phyloP scores from a whole-genome alignment of 2,797 vertebrate genomes.

The Hippopotamyrus pictus region DNA sequence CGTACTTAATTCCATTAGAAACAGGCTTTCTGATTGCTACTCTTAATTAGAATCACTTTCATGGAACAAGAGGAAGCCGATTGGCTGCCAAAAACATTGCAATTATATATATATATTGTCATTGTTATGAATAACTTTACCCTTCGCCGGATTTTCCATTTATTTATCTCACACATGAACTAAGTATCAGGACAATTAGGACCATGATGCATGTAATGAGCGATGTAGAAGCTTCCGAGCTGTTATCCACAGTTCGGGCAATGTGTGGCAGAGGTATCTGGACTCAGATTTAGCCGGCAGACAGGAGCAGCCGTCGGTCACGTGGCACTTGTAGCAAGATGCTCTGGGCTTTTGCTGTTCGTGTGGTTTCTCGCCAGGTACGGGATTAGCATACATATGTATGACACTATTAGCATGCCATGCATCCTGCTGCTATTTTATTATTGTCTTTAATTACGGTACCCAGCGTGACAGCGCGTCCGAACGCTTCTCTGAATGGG shows the following conservation, averaged over 20 bases:
- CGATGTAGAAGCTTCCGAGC: background rate
- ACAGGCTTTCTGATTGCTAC: background rate
- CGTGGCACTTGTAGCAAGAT: background rate
- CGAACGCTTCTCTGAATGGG: background rate
- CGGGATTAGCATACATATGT: background rate
- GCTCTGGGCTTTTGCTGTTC: background rate
- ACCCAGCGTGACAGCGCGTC: background rate
- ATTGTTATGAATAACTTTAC: background rate
- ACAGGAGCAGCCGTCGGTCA: background rate
- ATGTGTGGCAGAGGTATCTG: background rate
- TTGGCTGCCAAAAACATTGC: background rate
- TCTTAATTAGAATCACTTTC: constrained; percentile 9
- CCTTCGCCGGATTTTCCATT: background rate
- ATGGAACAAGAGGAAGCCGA: background rate
- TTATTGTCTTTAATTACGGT: constrained; percentile 7
- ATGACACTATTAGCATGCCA: background rate
- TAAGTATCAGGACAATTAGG: background rate
- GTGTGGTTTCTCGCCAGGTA: background rate
- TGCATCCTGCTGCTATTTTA: background rate
- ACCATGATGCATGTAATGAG: background rate
- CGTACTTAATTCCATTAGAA: constrained; percentile 15
- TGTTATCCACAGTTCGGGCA: background rate
- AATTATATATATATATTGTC: background rate
- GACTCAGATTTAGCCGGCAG: background rate
- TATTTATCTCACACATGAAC: background rate